phyloP scores from a whole-genome alignment of 35 echinoderm and acorn worm genomes.

The Patiria miniata region DNA sequence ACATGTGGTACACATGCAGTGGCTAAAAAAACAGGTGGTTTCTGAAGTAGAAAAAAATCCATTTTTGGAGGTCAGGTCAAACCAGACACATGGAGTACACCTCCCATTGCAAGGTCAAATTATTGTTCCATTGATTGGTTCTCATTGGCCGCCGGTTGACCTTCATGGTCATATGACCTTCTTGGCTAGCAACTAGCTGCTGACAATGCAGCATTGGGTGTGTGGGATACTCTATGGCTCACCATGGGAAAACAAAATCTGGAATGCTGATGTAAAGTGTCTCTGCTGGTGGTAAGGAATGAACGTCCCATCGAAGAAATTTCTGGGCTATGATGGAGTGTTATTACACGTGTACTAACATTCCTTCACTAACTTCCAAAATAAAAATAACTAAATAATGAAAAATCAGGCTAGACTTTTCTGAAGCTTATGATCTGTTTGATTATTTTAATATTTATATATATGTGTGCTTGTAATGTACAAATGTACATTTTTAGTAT shows the following conservation, averaged over 20 bases:
- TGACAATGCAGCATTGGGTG: slow-evolving; percentile 19
- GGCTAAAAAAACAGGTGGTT: too few species aligned
- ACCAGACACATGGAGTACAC: not conserved
- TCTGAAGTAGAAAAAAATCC: not conserved
- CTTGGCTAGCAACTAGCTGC: not conserved
- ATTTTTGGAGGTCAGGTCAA: not conserved
- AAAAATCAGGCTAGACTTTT: too few species aligned
- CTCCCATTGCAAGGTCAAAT: not conserved
- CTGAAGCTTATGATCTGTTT: too few species aligned
- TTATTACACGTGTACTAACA: too few species aligned
- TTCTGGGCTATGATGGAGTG: not conserved
- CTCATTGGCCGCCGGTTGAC: not conserved
- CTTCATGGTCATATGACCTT: not conserved
- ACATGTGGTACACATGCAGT: too few species aligned
- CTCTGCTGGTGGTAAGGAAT: not conserved
- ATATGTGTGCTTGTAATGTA: too few species aligned
- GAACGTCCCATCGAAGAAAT: not conserved
- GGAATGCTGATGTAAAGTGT: not conserved
- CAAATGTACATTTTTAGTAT: too few species aligned
- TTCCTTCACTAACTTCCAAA: too few species aligned
- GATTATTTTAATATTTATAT: too few species aligned
- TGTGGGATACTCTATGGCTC: not conserved
- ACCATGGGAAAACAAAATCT: not conserved
- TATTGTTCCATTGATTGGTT: not conserved
- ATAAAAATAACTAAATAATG: too few species aligned